Evolutionary conservation across 2,113 vertebrate genomes (phyloP).

Genomic region (Athene noctua): DNA sequence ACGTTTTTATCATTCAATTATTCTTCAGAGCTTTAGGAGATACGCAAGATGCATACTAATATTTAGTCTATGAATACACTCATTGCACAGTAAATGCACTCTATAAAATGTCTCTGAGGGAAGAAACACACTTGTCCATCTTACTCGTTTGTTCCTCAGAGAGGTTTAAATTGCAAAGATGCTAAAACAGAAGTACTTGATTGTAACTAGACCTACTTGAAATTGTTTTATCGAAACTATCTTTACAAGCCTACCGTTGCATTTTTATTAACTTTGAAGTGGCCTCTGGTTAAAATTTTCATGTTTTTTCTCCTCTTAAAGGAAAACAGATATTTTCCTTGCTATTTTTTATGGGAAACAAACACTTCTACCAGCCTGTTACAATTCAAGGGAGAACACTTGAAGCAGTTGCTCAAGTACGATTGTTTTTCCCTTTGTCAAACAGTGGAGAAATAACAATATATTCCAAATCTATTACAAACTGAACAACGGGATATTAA

Average conservation of each 20-base stretch:
- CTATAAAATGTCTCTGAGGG: neutral
- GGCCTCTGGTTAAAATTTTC: neutral
- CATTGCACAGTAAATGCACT: neutral
- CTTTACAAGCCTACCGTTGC: neutral
- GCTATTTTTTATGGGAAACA: neutral
- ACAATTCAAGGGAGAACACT: neutral
- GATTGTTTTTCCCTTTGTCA: neutral
- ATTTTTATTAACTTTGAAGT: neutral
- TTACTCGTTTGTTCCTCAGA: neutral
- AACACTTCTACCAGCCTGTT: neutral
- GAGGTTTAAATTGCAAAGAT: neutral
- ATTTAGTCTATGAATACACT: neutral
- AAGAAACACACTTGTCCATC: neutral
- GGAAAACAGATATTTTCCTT: neutral
- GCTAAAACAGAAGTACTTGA: neutral
- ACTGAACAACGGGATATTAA: slow-evolving; percentile 61
- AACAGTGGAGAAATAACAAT: slow-evolving; percentile 8
- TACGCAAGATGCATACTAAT: neutral
- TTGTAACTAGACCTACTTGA: neutral
- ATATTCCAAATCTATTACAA: slow-evolving; percentile 51
- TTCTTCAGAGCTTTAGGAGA: neutral
- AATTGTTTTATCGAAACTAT: neutral
- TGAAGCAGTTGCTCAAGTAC: neutral
- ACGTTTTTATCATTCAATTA: neutral
- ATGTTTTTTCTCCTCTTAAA: neutral